Base-by-base conservation (phyloP, 2,113 vertebrate species). In the Xiphias gladius region DNA sequence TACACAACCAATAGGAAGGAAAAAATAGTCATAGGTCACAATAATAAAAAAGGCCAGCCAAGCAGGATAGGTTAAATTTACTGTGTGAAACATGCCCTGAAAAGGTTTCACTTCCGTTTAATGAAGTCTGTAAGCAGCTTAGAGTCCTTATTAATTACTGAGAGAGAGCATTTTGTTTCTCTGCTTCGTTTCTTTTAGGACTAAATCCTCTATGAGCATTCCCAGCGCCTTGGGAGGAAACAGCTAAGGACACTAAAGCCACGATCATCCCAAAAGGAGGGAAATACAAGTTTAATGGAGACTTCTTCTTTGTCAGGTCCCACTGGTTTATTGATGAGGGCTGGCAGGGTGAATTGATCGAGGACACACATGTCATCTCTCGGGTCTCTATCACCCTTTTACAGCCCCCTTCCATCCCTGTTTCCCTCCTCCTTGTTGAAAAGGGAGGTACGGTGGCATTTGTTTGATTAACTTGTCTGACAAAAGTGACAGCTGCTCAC, bases 391-490 rank as follows among this genome's bases (percentile, higher is more conserved):
- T 86, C 85, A 80, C 83, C 83, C 80, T 85, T 87, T 88, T 77
- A 82, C 85, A 35, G 57, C 72, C 80, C 88, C 87, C 77, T 24
- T 76, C 73, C 73, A 14, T 41, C 64, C 81, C 79, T 74, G 65
- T 63, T 78, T 83, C 71, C 85, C 82, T 85, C 81, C 94, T 95
- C 95, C 96, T 96, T 85, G 96, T 96, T 96, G 96, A 96, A 97
- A 97, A 94, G 90, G 96, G 96, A 96, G 97, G 96, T 98, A 97
- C 96, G 97, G 96, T 99, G 98, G 98, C 98, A 99, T 99, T 99
- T 99, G 98, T 97, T 97, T 99, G 98, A 99, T 99, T 99, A 99
- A 99, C 97, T 99, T 97, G 97, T 96, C 97, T 94, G 96, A 99
- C 97, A 98, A 99, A 99, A 98, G 97, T 99, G 98, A 98, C 98